phyloP scores from a whole-genome alignment of 2,888 invertebrate species.

The Actias luna region DNA sequence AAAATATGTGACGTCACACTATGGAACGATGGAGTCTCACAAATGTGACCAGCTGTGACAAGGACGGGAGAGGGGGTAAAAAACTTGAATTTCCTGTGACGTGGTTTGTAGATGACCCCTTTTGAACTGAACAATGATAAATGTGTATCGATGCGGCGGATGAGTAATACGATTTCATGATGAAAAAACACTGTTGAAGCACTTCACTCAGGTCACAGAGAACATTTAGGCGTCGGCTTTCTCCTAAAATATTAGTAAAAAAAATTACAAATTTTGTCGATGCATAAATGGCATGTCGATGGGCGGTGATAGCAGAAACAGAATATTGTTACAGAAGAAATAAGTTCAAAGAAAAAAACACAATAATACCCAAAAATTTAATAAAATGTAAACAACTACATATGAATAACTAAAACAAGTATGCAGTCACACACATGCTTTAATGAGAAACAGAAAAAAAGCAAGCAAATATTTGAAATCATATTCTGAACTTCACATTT shows the following conservation, averaged over 20 bases:
- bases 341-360: background rate
- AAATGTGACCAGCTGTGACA: too few relatives aligned
- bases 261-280: constrained; percentile 26
- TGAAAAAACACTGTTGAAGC: constrained; percentile 47
- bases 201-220: constrained; percentile 70
- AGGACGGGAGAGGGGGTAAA: too few relatives aligned
- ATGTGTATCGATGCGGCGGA: constrained; percentile 34
- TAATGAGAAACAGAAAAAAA: constrained; percentile 25
- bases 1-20: too few relatives aligned
- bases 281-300: constrained; percentile 8
- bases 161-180: constrained; percentile 48
- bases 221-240: constrained; percentile 69
- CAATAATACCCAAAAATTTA: background rate
- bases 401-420: background rate
- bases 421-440: constrained; percentile 27
- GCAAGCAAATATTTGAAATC: constrained; percentile 27
- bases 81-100: too few relatives aligned
- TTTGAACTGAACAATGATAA: constrained; percentile 16
- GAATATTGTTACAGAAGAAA: background rate
- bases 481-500: constrained; percentile 25
- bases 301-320: background rate
- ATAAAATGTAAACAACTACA: constrained; percentile 7
- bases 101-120: too few relatives aligned
- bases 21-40: too few relatives aligned
- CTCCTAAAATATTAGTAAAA: constrained; percentile 73